Evolutionary conservation across 2,113 vertebrate species (phyloP).

Genomic region (Trematomus loennbergii): DNA sequence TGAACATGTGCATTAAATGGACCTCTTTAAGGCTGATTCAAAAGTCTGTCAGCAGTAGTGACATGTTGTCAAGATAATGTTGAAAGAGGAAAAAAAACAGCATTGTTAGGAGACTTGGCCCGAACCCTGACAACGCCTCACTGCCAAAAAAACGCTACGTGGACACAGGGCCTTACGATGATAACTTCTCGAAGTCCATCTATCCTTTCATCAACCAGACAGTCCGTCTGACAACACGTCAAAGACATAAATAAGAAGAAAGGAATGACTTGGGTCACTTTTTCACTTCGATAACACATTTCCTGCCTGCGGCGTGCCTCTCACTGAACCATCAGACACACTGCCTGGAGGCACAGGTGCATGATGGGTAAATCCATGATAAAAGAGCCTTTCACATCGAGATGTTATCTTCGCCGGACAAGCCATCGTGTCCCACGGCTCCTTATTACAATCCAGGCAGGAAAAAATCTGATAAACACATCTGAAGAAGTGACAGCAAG

Average conservation of each 20-base stretch:
- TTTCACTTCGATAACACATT: conserved; percentile 6
- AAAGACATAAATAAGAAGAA: neutral
- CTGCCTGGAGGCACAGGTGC: conserved; percentile 31
- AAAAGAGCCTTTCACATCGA: conserved; percentile 54
- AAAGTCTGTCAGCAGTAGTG: too few relatives aligned
- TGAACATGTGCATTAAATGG: too few relatives aligned
- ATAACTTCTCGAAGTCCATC: neutral
- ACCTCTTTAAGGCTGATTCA: too few relatives aligned
- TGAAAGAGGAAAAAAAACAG: too few relatives aligned
- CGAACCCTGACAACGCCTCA: too few relatives aligned
- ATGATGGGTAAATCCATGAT: conserved; percentile 53
- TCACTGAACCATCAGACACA: conserved; percentile 25
- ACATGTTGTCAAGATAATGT: too few relatives aligned
- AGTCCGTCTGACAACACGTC: neutral
- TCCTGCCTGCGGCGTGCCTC: conserved; percentile 10
- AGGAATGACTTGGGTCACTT: neutral
- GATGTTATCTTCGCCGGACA: conserved; percentile 47
- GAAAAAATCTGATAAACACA: conserved; percentile 14
- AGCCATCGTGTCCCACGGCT: conserved; percentile 40
- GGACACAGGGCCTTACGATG: too few relatives aligned
- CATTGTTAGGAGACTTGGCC: too few relatives aligned
- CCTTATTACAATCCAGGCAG: conserved; percentile 44
- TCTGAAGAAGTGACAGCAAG: conserved; percentile 7
- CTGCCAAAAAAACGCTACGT: too few relatives aligned
- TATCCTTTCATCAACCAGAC: neutral